Evolutionary conservation across 2,797 vertebrate genomes (phyloP), one percentile per base, ranked within the genome.

Genomic region (Acanthis flammea): DNA sequence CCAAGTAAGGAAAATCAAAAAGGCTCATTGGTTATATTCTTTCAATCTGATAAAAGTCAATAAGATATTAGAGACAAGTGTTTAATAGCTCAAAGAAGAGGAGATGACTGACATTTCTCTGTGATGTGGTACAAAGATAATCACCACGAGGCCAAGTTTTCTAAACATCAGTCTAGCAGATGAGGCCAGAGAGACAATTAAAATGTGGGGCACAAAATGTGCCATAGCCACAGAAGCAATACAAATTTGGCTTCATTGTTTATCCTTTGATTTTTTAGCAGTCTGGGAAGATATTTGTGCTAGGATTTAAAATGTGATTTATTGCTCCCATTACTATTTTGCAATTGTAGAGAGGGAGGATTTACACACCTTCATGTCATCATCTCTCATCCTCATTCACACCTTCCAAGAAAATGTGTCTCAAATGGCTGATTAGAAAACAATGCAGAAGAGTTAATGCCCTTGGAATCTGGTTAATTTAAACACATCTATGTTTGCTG

Each of bases 131-230:
- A 84, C 48, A 44, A 86, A 86, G 80, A 80, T 86, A 83, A 86
- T 85, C 60, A 83, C 47, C 31, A 67, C 0, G 0, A 83, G 57
- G 60, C 44, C 68, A 86, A 89, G 81, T 47, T 88, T 81, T 93
- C 89, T 90, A 72, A 94, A 60, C 3, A 4, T 92, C 83, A 83
- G 25, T 84, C 84, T 81, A 82, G 42, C 44, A 92, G 44, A 91
- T 87, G 67, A 96, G 87, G 45, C 61, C 66, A 86, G 65, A 84
- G 39, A 89, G 67, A 70, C 94, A 92, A 94, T 91, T 94, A 92
- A 92, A 92, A 95, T 71, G 73, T 7, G 0, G 30, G 45, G 91
- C 35, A 55, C 39, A 91, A 81, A 94, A 94, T 30, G 9, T 39
- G 54, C 2, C 10, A 60, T 39, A 58, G 74, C 47, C 80, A 79